Evolutionary conservation across 2,113 vertebrate genomes (phyloP), one percentile per base, ranked within the genome.

Genomic region (Bucco capensis): DNA sequence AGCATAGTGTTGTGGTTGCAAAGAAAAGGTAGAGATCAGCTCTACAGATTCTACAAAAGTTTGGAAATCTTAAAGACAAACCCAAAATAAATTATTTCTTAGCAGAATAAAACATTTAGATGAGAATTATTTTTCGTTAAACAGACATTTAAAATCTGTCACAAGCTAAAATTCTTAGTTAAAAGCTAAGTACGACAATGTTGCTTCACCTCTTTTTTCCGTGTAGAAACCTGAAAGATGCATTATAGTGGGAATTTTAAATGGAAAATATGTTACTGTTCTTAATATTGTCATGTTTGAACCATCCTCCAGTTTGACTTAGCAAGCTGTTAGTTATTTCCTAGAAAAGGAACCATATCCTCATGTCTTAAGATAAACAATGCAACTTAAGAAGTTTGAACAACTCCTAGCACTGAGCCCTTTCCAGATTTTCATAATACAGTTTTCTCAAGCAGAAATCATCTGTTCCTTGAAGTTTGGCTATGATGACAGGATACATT

Each of bases 391-490:
- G 53, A 69, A 82, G 10, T 42, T 44, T 66, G 64, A 88, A 85
- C 18, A 47, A 53, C 25, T 57, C 50, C 23, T 9, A 94, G 50
- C 66, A 62, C n/a, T 42, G 22, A 79, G 49, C 31, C 27, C 6
- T 22, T 64, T 89, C 30, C 42, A 64, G 31, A 85, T 86, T 89
- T 89, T 73, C 38, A 51, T 49, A 30, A 46, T 33, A 35, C 17
- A 46, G 12, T 70, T 76, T 89, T 88, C 65, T 92, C 37, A 66
- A 73, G 71, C 51, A 83, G 16, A 38, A 93, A 70, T 93, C 67
- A 87, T 87, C 82, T 92, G 42, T 57, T 84, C 66, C 49, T 92
- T 88, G 77, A 84, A 78, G 74, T 65, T 69, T 85, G 37, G 58
- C 46, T 65, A 12, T 44, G 62, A 82, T 4, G 9, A 92, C 72